Evolutionary conservation across 2,113 vertebrate species (phyloP), one percentile per base, ranked within the genome.

Genomic region (Pelobates fuscus): DNA sequence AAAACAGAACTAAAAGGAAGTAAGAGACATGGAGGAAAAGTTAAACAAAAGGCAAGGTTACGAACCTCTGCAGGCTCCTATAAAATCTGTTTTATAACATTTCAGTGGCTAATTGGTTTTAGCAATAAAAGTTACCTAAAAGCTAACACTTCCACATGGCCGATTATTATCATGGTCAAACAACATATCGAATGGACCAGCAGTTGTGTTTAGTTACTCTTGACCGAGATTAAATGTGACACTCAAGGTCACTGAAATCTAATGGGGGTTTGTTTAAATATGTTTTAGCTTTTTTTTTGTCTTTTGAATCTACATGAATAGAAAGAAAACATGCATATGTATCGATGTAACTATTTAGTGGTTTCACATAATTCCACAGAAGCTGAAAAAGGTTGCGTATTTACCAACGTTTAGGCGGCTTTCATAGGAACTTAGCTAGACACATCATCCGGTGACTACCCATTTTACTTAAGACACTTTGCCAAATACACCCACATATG

Each of bases 21-120:
- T 10, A 23, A 46, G 46, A 70, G 44, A 27, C 52, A 71, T 10
- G 32, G 32, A 52, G 30, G n/a, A 12, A 32, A 25, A 32, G 43
- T 71, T 58, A 71, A 71, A 71, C 70, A 71, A 57, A 71, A 25
- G 32, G 69, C 30, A 71, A 10, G 43, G 69, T 71, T 71, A 61
- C 60, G 60, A 71, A 71, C 25, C 10, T 18, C 43, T 52, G 41
- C 14, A n/a, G 11, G 27, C 26, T 52, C 58, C 70, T 52, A 61
- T 71, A 62, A 71, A 71, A 63, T 62, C 70, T 63, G 70, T 32
- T 71, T 71, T 62, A 71, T 62, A 52, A 57, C 70, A 71, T 62
- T 71, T 71, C 43, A 25, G 43, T 62, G 70, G 41, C 70, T 71
- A 71, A 71, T 71, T 71, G 58, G 60, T 18, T 71, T 71, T 62